Base-by-base conservation (phyloP, 2,888 invertebrate species). In the Pherbina coryleti region DNA sequence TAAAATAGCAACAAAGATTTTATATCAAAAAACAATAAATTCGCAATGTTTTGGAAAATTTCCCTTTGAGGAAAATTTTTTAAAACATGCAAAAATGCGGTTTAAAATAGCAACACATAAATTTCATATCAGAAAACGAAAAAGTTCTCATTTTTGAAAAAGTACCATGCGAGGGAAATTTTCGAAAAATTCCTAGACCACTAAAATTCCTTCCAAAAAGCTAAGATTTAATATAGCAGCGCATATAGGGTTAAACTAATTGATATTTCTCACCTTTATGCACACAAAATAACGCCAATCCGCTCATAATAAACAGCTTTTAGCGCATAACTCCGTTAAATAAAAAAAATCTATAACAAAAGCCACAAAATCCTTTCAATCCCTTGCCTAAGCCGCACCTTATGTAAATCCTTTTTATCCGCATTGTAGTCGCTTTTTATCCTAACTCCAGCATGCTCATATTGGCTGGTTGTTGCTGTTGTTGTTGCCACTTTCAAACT, bases 401-500 rank as follows among this genome's bases (percentile, higher is more conserved):
- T 37, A 34, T 67, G 3, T 22, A 37, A 11, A 67, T 49, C 37
- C 19, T 34, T 34, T 37, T 37, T 9, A 55, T 71, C 31, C 71
- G 9, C 34, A 28, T 31, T 53, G 28, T n/a, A 11, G 53, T 7
- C 71, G 34, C n/a, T 53, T 3, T 51, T 71, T 55, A 71, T 51
- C 17, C 34, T 19, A 19, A 69, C 22, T 69, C 22, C n/a, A 49
- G 11, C 44, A 44, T 44, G 57, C 28, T 60, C 57, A 60, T 60
- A 22, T 22, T 22, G 57, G 57, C 44, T 62, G 37, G 14, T 69
- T 51, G 22, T 34, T 31, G n/a, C 11, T 64, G 64, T 62, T n/a
- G 44, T 49, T 62, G 19, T 44, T 72, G 57, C 31, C 66, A 64
- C 66, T 72, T 66, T 66, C 37, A 25, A 19, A 62, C 64, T 72